Base-by-base conservation (phyloP, 2,113 vertebrate genomes). In the Dipodomys merriami region DNA sequence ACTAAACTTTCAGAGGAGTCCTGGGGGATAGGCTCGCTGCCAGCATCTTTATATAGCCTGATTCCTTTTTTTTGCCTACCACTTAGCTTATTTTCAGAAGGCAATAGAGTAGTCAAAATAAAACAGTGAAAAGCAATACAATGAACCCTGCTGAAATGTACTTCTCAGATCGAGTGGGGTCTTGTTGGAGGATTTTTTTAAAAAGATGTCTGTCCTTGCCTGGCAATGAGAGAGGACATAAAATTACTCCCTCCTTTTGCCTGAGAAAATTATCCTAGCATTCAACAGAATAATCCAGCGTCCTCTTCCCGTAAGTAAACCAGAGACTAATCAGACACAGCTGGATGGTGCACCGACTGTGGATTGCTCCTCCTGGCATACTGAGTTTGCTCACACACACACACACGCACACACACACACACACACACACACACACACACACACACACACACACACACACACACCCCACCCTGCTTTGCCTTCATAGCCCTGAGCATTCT, bases 51-150 rank as follows among this genome's bases (percentile, higher is more conserved):
- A 91, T 44, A 46, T 23, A 95, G 74, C 13, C 68, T 27, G 29
- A 60, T 78, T 90, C 53, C 68, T 19, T 67, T 92, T 86, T 96
- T 85, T 94, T 65, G 25, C 74, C 73, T 93, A 77, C 23, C 49
- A 91, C 67, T 46, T 78, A 79, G 22, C 77, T 91, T 93, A 94
- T 91, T 91, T 94, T 95, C 80, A 86, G 95, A 85, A 82, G 60
- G n/a, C 1, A 68, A 25, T 49, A 25, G 46, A 11, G 39, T 16
- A 87, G 83, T 91, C 65, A 93, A 90, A 96, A 81, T 39, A 81
- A 95, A 89, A 84, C 18, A 57, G 49, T 64, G 67, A 81, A 86
- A 53, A 93, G 33, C 8, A 93, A 57, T 71, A 79, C 4, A 74
- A 81, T 65, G n/a, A 69, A 33, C 89, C 6, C 33, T 64, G 35